Evolutionary conservation across 2,888 invertebrate species (phyloP).

Genomic region (Caenorhabditis sp.): DNA sequence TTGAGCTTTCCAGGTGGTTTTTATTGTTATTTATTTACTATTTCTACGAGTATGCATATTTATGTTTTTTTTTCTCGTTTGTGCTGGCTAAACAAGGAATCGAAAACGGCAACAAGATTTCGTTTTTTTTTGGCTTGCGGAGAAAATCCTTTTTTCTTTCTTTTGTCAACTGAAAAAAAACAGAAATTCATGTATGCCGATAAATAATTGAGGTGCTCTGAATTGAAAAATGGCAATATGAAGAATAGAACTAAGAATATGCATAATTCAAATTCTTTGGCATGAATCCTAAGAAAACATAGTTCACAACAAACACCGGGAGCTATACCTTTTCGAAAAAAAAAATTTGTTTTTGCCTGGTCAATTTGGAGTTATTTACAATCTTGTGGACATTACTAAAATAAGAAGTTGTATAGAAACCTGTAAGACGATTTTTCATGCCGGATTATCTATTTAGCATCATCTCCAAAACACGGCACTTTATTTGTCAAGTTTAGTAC

Average conservation of each 20-base stretch:
- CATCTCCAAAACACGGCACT: neutral
- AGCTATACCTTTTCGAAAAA: too few species aligned
- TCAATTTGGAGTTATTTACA: too few species aligned
- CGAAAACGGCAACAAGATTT: neutral
- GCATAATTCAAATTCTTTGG: too few species aligned
- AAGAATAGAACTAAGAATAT: neutral
- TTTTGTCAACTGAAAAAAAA: neutral
- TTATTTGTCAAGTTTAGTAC: neutral
- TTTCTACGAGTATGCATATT: neutral
- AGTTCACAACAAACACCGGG: too few species aligned
- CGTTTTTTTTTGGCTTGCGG: neutral
- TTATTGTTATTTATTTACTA: neutral
- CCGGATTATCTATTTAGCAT: neutral
- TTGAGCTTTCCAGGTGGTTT: neutral
- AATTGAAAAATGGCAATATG: conserved; percentile 2
- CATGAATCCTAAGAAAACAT: too few species aligned
- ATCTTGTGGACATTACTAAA: too few species aligned
- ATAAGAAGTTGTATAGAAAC: neutral
- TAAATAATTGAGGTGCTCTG: conserved; percentile 14
- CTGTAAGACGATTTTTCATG: neutral
- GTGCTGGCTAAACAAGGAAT: neutral
- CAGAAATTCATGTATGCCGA: neutral
- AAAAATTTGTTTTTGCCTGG: too few species aligned
- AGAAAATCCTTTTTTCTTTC: neutral
- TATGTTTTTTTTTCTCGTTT: neutral